A percentile compares a stretch with the other conserved stretches of the same genome.
phyloP scores from a whole-genome alignment of 2,888 invertebrate species.

The Scrobipalpa atriplicella region DNA sequence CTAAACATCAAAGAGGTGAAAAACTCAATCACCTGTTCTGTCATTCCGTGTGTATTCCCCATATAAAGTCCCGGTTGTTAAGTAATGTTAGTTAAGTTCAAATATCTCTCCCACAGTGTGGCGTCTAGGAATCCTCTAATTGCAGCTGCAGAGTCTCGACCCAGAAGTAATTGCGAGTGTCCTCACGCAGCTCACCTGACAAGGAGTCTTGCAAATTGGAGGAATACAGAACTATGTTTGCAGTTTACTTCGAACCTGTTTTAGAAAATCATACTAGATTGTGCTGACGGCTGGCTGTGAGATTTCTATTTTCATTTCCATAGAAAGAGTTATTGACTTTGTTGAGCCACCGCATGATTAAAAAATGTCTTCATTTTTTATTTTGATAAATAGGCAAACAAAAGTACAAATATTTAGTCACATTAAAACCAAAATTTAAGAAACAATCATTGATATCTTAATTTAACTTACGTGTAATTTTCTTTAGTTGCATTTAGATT shows the following conservation, averaged over 20 bases:
- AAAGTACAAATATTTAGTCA: no score
- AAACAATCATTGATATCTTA: no score
- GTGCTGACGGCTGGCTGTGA: no score
- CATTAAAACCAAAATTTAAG: no score
- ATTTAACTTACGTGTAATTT: no score
- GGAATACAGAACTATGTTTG: constrained; percentile 9
- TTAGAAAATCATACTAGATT: no score
- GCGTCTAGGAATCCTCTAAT: constrained; percentile 64
- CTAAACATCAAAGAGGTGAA: background rate
- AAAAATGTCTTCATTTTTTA: no score
- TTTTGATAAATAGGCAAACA: no score
- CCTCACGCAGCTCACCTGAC: constrained; percentile 44
- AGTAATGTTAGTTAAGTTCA: constrained; percentile 49
- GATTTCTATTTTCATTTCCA: no score
- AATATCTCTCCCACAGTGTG: constrained; percentile 69
- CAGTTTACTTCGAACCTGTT: background rate
- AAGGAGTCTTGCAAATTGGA: constrained; percentile 39
- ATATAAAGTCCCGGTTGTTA: constrained; percentile 32
- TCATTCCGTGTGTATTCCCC: constrained; percentile 25
- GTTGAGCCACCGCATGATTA: no score
- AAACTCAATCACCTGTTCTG: background rate
- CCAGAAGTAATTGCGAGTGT: constrained; percentile 48
- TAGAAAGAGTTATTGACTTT: no score
- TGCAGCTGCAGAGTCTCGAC: constrained; percentile 45
- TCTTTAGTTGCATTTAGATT: no score